Percentiles rank a stretch among this genome's conserved stretches.
Conservation (phyloP, 1,140 invertebrate species). For the Andricus grossulariae region DNA sequence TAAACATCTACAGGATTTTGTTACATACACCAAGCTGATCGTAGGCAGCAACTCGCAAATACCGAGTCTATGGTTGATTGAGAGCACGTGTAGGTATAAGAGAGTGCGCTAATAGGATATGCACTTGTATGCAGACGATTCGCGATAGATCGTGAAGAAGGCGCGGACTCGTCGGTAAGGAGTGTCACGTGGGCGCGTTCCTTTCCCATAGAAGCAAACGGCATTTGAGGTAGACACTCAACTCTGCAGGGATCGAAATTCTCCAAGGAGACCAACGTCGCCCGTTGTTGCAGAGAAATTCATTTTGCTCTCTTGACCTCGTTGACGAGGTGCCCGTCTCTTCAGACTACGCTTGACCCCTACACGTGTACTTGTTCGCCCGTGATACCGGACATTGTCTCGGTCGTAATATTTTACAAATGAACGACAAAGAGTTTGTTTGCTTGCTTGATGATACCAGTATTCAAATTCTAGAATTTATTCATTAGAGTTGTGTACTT, state of each 20-base stretch:
- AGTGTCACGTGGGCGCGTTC: conserved; percentile 60
- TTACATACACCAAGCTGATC: not conserved
- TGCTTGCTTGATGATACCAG: not conserved
- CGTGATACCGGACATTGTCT: conserved; percentile 19
- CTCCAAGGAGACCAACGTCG: conserved; percentile 38
- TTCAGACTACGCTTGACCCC: conserved; percentile 37
- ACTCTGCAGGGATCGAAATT: conserved; percentile 42
- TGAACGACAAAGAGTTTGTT: not conserved
- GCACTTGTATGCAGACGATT: conserved; percentile 25
- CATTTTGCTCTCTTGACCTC: conserved; percentile 39
- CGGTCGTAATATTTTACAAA: conserved; percentile 8
- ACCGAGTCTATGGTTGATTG: conserved; percentile 8
- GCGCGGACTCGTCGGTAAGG: conserved; percentile 49
- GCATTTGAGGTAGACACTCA: conserved; percentile 37
- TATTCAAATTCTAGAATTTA: too few species aligned
- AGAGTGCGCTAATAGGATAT: conserved; percentile 1
- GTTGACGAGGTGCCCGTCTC: conserved; percentile 34
- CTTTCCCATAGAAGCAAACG: conserved; percentile 59
- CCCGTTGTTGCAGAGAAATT: conserved; percentile 42
- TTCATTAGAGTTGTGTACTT: too few species aligned
- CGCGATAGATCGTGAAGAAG: conserved; percentile 36
- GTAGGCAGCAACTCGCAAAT: not conserved
- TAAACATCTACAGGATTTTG: not conserved
- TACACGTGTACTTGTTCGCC: conserved; percentile 35
- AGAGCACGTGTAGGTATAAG: conserved; percentile 28